phyloP scores from a whole-genome alignment of 2,888 invertebrate genomes.

The Euphydryas editha region DNA sequence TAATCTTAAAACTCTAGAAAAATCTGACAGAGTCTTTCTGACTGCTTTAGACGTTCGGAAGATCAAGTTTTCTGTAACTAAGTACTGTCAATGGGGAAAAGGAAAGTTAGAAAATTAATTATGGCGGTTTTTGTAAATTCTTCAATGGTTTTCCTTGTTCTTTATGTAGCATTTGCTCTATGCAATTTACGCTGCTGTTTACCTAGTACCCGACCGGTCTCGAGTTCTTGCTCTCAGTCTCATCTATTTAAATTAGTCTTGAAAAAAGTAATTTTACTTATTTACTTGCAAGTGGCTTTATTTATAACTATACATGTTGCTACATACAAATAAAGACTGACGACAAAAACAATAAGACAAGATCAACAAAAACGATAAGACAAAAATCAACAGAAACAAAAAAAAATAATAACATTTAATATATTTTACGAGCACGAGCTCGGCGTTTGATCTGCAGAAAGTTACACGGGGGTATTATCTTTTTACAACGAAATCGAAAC shows the following conservation, averaged over 20 bases:
- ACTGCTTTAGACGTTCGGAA: not conserved
- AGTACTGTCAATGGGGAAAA: not conserved
- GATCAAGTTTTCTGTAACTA: not conserved
- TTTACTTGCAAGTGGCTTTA: not conserved
- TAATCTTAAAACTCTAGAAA: too few species aligned
- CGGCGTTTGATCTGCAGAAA: too few species aligned
- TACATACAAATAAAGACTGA: too few species aligned
- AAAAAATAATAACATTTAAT: too few species aligned
- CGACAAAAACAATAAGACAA: too few species aligned
- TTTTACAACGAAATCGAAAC: too few species aligned
- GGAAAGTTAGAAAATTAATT: not conserved
- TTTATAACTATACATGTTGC: too few species aligned
- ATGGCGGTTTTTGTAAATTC: not conserved
- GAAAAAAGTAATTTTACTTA: not conserved
- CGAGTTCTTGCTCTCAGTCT: not conserved
- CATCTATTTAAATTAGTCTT: slow-evolving; percentile 9
- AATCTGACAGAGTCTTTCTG: too few species aligned
- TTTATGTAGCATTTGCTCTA: slow-evolving; percentile 33
- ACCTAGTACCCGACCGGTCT: not conserved
- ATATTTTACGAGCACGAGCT: too few species aligned
- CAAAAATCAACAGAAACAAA: too few species aligned
- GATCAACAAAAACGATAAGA: too few species aligned
- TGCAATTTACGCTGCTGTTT: slow-evolving; percentile 25
- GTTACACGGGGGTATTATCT: too few species aligned
- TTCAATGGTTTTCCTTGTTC: not conserved